Percentiles rank a stretch among this genome's conserved stretches.
These are phyloP conservation scores for Oreochromis spilurus DNA, from an alignment of 2,113 vertebrate genomes.

Conservation along the genomic window DNA sequence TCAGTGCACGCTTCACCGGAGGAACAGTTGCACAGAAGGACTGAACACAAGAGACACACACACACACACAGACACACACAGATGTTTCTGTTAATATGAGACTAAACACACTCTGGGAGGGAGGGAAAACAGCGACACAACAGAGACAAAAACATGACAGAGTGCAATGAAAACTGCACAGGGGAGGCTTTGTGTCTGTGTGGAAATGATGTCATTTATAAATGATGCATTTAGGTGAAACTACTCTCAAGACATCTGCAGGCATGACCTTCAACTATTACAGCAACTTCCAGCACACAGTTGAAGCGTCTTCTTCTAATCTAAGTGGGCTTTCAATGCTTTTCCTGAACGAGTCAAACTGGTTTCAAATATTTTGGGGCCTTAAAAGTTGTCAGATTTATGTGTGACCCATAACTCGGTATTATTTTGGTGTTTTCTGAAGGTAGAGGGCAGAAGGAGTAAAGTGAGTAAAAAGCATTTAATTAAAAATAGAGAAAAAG, in stretches of 20 bases:
- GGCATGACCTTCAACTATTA: neutral
- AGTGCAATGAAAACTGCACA: neutral
- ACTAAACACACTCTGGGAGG: slow-evolving; percentile 43
- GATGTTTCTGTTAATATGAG: slow-evolving; percentile 32
- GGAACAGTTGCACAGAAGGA: neutral
- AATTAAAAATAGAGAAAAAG: neutral
- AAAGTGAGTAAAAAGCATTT: neutral
- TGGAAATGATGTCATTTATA: neutral
- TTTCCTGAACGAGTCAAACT: neutral
- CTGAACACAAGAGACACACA: neutral
- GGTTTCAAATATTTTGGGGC: accelerated
- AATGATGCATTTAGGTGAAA: neutral
- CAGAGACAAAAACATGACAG: slow-evolving; percentile 18
- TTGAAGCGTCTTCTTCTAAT: neutral
- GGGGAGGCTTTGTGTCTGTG: neutral
- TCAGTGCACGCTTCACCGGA: neutral
- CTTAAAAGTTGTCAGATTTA: neutral
- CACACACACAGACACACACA: neutral
- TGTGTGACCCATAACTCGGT: neutral
- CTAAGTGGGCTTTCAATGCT: neutral
- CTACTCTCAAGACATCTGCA: neutral
- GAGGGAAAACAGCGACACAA: neutral
- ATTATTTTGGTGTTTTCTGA: neutral
- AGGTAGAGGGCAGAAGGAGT: neutral
- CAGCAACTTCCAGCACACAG: neutral